Evolutionary conservation across 2,113 vertebrate genomes (phyloP).

Genomic region (Hyperoodon ampullatus): DNA sequence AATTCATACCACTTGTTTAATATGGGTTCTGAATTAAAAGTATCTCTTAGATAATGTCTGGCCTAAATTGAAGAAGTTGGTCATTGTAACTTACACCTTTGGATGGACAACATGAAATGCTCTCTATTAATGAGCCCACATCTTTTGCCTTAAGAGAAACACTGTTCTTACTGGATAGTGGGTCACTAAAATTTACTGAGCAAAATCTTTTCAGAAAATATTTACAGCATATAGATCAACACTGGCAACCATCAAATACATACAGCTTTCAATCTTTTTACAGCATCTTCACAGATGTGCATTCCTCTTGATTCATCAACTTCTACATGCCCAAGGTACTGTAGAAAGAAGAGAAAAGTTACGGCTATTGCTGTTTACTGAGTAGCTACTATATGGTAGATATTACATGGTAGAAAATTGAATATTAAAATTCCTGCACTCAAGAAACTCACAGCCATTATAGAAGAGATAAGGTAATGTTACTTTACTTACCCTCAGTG

Average conservation of each 20-base stretch:
- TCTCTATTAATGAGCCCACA: constrained; percentile 58
- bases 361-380: neutral
- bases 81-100: constrained; percentile 11
- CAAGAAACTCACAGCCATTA: neutral
- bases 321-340: constrained; percentile 99
- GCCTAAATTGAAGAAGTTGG: neutral
- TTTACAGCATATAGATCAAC: constrained; percentile 60
- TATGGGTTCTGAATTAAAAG: constrained; percentile 6
- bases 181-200: neutral
- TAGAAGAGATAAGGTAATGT: constrained; percentile 27
- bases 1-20: constrained; percentile 40
- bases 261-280: constrained; percentile 99
- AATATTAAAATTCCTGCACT: constrained; percentile 10
- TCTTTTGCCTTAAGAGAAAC: constrained; percentile 66
- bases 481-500: neutral
- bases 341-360: constrained; percentile 65
- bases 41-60: constrained; percentile 18
- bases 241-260: constrained; percentile 83
- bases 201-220: constrained; percentile 48
- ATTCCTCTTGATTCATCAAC: constrained; percentile 99
- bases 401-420: neutral
- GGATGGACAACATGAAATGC: neutral
- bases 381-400: neutral
- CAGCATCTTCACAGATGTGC: constrained; percentile 99
- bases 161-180: constrained; percentile 52